Evolutionary conservation across 2,797 vertebrate genomes (phyloP).

Genomic region (Poecilia picta): DNA sequence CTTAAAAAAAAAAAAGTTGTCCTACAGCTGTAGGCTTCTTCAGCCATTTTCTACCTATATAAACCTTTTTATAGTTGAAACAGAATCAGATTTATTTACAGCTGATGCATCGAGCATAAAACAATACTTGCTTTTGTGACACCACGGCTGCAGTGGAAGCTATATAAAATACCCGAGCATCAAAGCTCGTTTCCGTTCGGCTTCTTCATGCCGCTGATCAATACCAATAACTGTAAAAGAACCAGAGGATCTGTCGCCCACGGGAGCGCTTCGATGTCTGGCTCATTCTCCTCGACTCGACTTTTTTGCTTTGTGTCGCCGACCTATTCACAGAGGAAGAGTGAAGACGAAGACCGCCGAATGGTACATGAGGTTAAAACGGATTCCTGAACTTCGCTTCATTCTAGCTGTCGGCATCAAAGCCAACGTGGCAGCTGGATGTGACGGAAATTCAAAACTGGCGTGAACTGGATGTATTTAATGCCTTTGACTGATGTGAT

Average conservation of each 20-base stretch:
- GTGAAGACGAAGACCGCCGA: background rate
- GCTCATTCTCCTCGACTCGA: slow-evolving; percentile 9
- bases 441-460: background rate
- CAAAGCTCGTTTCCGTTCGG: background rate
- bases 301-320: slow-evolving; percentile 22
- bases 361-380: background rate
- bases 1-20: background rate
- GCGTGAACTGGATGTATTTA: background rate
- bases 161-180: background rate
- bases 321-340: slow-evolving; percentile 16
- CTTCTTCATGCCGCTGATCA: slow-evolving; percentile 22
- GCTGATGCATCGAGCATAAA: background rate
- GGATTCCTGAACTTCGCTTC: background rate
- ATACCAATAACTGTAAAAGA: slow-evolving; percentile 20
- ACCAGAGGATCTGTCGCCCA: slow-evolving; percentile 1
- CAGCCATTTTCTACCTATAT: background rate
- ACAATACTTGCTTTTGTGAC: background rate
- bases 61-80: background rate
- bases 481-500: background rate
- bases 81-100: background rate
- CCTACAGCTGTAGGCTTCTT: background rate
- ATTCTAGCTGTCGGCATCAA: background rate
- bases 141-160: background rate
- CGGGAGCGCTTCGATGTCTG: slow-evolving; percentile 1
- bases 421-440: background rate